Evolutionary conservation across 2,797 vertebrate species (phyloP).

Genomic region (Pyrrhura leucotis): DNA sequence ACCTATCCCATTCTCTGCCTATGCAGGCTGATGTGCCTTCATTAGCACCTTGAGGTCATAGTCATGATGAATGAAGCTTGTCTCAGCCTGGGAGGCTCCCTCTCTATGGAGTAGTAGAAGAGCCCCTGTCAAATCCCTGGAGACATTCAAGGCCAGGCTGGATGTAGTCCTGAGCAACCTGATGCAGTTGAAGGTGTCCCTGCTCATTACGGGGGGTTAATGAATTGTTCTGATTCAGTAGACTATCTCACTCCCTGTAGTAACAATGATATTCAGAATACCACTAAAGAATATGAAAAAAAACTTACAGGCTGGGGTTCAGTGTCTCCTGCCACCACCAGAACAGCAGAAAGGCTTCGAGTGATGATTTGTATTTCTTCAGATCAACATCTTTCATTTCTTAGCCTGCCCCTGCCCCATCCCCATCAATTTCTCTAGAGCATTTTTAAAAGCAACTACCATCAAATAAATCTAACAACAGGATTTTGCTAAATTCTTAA

Average conservation of each 20-base stretch:
- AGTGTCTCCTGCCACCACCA: not conserved
- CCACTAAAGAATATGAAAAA: not conserved
- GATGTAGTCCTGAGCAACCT: not conserved
- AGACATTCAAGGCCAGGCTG: not conserved
- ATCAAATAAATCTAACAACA: not conserved
- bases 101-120: not conserved
- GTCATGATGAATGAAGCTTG: not conserved
- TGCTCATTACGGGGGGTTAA: not conserved
- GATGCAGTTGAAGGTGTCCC: not conserved
- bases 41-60: not conserved
- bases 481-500: not conserved
- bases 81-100: fast-evolving
- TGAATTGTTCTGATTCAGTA: not conserved
- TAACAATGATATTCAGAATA: not conserved
- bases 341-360: not conserved
- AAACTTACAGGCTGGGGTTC: not conserved
- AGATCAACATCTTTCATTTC: not conserved
- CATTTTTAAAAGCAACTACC: not conserved
- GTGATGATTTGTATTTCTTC: not conserved
- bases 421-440: not conserved
- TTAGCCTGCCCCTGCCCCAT: not conserved
- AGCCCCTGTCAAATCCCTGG: not conserved
- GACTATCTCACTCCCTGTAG: not conserved
- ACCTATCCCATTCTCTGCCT: not conserved
- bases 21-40: not conserved